These are phyloP conservation scores for Amphimallon solstitiale DNA, from an alignment of 2,888 invertebrate species.

Conservation along the genomic window DNA sequence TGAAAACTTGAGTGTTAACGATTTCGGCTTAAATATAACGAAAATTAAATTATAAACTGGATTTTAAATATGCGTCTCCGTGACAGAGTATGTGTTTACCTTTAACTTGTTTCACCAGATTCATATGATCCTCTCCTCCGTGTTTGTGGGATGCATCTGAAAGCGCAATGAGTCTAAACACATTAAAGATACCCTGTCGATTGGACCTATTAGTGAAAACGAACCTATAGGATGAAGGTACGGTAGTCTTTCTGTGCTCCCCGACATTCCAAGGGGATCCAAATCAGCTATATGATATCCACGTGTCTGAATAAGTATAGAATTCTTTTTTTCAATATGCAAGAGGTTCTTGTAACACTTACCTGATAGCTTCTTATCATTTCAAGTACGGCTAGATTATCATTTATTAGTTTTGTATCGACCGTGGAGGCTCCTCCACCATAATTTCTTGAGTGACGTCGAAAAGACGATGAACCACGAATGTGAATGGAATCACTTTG, in stretches of 20 bases:
- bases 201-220: not conserved
- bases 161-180: not conserved
- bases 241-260: not conserved
- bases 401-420: not conserved
- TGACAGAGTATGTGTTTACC: slow-evolving; percentile 1
- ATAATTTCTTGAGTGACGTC: not conserved
- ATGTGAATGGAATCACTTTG: not conserved
- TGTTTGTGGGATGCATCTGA: slow-evolving; percentile 14
- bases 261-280: slow-evolving; percentile 21
- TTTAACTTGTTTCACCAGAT: slow-evolving; percentile 3
- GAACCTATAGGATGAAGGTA: not conserved
- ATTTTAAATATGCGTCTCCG: not conserved
- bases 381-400: not conserved
- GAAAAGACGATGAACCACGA: not conserved
- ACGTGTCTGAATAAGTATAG: slow-evolving; percentile 4
- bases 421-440: not conserved
- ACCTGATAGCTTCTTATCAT: slow-evolving; percentile 31
- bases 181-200: not conserved
- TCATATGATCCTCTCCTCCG: slow-evolving; percentile 6
- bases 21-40: slow-evolving; percentile 16
- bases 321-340: not conserved
- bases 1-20: slow-evolving; percentile 49
- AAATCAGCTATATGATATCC: slow-evolving; percentile 29
- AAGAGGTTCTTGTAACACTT: no score
- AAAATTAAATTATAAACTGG: not conserved